Conservation (phyloP, 1,140 invertebrate genomes). For the Formica selysi region DNA sequence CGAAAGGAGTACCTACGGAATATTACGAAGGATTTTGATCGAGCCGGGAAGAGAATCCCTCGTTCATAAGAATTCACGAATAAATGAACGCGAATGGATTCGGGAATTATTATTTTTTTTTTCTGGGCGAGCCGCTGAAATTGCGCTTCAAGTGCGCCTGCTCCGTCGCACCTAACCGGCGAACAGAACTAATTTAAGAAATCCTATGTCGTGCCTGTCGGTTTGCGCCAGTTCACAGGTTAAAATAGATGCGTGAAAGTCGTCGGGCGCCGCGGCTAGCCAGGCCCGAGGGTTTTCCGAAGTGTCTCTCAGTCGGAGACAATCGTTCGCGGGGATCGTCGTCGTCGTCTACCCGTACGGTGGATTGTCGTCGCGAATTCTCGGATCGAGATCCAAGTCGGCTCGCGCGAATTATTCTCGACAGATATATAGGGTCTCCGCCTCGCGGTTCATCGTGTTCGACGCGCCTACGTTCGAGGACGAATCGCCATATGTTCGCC, state of each 20-base stretch:
- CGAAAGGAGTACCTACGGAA: background rate
- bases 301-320: constrained; percentile 28
- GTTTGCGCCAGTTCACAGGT: constrained; percentile 84
- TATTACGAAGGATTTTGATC: background rate
- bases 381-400: background rate
- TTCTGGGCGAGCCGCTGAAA: constrained; percentile 9
- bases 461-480: too few species aligned
- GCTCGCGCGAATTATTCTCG: background rate
- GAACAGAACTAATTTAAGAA: constrained; percentile 85
- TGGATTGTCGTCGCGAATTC: background rate
- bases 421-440: background rate
- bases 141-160: constrained; percentile 67
- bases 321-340: background rate
- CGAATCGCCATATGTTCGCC: background rate
- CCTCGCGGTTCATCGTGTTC: background rate
- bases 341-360: background rate
- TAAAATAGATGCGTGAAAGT: constrained; percentile 85
- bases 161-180: constrained; percentile 76
- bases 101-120: background rate
- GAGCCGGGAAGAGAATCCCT: background rate
- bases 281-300: constrained; percentile 48
- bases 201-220: constrained; percentile 81
- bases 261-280: constrained; percentile 56
- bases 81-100: background rate
- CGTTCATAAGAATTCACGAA: background rate